Evolutionary conservation across 2,113 vertebrate species (phyloP), one percentile per base, ranked within the genome.

Genomic region (Lepidothrix coronata): DNA sequence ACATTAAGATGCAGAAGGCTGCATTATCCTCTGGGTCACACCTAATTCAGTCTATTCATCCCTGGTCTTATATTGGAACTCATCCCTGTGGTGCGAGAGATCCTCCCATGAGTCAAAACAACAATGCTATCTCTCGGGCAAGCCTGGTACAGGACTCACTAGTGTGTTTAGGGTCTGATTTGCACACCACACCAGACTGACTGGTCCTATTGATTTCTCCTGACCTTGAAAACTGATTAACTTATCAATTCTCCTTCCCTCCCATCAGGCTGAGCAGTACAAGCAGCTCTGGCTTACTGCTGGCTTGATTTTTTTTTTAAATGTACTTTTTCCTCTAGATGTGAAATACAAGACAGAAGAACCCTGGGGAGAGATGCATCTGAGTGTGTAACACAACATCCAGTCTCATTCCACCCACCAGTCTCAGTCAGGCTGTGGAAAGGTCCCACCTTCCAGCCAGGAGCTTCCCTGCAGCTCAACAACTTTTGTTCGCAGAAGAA

Each of bases 1-100:
- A 94, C 33, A 76, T 80, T 85, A 94, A 90, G 83, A 91, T 92
- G 83, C 83, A 94, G 88, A 80, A 85, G 85, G 89, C 85, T 21
- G 28, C 58, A 89, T 95, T 96, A 94, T 96, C 93, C 71, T 93
- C 80, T 93, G 88, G 94, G 93, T 94, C 80, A 97, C 94, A 88
- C 94, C 95, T 97, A 76, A 74, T 79, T 91, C 58, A 58, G 35
- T 37, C 83, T 87, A 76, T 94, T 97, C 96, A 96, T 91, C 85
- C 66, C 67, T 77, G n/a, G 63, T 66, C 68, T 82, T 91, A 55
- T 0, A 31, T 0, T 76, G 77, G 79, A 80, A 89, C 35, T 88
- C 84, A 93, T 52, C 83, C 74, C 65, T 33, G 19, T 13, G 1
- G 46, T 85, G 85, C 0, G 9, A 84, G 85, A 89, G 65, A 82